Conservation (phyloP, 37 sponge, comb jelly and placozoan genomes). For the Ianthella basta region DNA sequence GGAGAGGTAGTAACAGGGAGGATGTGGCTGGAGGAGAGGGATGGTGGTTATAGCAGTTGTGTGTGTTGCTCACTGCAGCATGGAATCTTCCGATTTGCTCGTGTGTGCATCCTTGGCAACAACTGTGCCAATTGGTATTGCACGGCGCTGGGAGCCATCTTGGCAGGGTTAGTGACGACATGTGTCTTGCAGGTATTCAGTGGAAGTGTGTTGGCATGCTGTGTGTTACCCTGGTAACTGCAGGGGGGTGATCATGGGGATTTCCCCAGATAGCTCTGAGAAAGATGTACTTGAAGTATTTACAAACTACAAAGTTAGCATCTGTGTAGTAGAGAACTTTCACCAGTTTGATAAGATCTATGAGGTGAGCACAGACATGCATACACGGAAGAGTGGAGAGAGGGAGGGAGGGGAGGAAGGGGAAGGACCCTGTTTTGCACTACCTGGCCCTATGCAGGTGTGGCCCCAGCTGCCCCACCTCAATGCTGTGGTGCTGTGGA, state of each 20-base stretch:
- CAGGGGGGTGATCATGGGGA: conserved; percentile 81
- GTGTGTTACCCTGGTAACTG: background rate
- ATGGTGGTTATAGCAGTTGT: background rate
- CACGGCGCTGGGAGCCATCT: conserved; percentile 68
- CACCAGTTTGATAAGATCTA: conserved; percentile 84
- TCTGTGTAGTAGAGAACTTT: conserved; percentile 82
- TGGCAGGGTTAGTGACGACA: conserved; percentile 62
- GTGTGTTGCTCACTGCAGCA: conserved; percentile 48
- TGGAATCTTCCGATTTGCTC: conserved; percentile 63
- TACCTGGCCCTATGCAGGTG: background rate
- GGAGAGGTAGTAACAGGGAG: background rate
- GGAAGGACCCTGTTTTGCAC: background rate
- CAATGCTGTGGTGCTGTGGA: conserved; percentile 44
- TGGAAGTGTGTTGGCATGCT: background rate
- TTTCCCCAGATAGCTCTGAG: conserved; percentile 75
- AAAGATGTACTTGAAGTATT: conserved; percentile 79
- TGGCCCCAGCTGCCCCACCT: conserved; percentile 30
- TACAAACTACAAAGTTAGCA: conserved; percentile 59
- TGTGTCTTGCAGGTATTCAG: background rate
- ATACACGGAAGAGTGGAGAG: too few species aligned
- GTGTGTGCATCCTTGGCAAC: conserved; percentile 80
- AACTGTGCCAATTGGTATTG: conserved; percentile 82
- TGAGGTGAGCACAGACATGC: too few species aligned
- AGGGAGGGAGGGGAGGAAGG: background rate
- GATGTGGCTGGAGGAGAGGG: background rate